Conservation (phyloP, 1,140 invertebrate species). For the Aphaenogaster floridana region DNA sequence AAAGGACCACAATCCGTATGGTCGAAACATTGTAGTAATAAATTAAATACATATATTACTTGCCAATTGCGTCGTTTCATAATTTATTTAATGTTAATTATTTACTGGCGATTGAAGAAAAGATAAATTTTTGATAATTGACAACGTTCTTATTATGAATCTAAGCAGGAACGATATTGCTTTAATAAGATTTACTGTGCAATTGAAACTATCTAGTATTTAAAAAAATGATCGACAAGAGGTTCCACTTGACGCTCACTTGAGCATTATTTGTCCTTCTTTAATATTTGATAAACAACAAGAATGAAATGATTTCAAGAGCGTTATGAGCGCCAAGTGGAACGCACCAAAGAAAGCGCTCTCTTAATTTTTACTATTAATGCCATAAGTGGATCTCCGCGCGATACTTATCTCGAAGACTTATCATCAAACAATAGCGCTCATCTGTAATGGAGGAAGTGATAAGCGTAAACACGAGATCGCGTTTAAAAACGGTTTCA, state of each 20-base stretch:
- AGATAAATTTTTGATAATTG: not conserved
- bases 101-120: too few relatives aligned
- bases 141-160: not conserved
- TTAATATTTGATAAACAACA: not conserved
- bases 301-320: too few relatives aligned
- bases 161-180: not conserved
- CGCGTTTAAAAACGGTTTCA: not conserved
- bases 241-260: too few relatives aligned
- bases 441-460: slow-evolving; percentile 26
- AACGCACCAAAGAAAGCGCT: not conserved
- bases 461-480: slow-evolving; percentile 19
- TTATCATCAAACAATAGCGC: slow-evolving; percentile 19
- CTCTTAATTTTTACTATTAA: not conserved
- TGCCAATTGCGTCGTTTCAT: too few relatives aligned
- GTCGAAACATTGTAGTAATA: too few relatives aligned
- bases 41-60: too few relatives aligned
- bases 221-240: not conserved
- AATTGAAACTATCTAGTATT: slow-evolving; percentile 2
- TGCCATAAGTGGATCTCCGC: not conserved
- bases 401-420: slow-evolving; percentile 11
- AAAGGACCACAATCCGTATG: too few relatives aligned
- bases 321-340: too few relatives aligned
- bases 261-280: not conserved
- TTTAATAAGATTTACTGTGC: not conserved
- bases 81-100: too few relatives aligned